Evolutionary conservation across 2,888 invertebrate species (phyloP).

Genomic region (Andrena chrysosceles): DNA sequence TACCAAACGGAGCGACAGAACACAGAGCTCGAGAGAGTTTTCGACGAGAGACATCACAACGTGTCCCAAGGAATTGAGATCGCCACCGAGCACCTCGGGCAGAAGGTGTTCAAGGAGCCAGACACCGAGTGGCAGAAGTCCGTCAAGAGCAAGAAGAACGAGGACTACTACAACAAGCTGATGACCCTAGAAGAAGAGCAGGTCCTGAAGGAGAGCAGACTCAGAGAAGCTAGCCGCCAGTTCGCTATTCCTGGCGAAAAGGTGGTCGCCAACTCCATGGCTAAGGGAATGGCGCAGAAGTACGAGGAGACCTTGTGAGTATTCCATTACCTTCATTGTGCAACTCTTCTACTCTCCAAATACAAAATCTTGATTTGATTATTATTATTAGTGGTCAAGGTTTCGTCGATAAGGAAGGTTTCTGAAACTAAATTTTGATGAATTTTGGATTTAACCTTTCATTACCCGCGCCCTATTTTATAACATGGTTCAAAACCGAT

Average conservation of each 20-base stretch:
- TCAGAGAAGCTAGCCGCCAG: constrained; percentile 92
- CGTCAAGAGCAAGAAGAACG: constrained; percentile 92
- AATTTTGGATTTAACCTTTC: too few species aligned
- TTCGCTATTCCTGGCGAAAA: constrained; percentile 95
- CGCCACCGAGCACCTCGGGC: constrained; percentile 86
- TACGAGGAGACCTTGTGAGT: constrained; percentile 95
- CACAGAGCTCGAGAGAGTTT: constrained; percentile 94
- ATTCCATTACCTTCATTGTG: background rate
- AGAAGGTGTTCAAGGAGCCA: constrained; percentile 89
- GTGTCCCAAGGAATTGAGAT: constrained; percentile 88
- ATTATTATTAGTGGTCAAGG: too few species aligned
- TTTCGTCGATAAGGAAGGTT: too few species aligned
- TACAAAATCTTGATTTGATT: too few species aligned
- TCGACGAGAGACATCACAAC: constrained; percentile 92
- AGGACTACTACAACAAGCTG: constrained; percentile 93
- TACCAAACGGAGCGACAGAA: constrained; percentile 94
- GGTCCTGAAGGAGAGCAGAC: constrained; percentile 91
- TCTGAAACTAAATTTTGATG: too few species aligned
- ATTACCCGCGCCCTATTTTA: too few species aligned
- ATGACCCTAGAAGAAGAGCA: constrained; percentile 94
- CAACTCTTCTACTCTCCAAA: too few species aligned
- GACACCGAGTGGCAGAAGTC: constrained; percentile 95
- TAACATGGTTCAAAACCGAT: too few species aligned
- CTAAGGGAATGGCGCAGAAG: constrained; percentile 95
- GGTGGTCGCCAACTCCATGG: constrained; percentile 90